Evolutionary conservation across 2,797 vertebrate genomes (phyloP).

Genomic region (Okamejei kenojei): DNA sequence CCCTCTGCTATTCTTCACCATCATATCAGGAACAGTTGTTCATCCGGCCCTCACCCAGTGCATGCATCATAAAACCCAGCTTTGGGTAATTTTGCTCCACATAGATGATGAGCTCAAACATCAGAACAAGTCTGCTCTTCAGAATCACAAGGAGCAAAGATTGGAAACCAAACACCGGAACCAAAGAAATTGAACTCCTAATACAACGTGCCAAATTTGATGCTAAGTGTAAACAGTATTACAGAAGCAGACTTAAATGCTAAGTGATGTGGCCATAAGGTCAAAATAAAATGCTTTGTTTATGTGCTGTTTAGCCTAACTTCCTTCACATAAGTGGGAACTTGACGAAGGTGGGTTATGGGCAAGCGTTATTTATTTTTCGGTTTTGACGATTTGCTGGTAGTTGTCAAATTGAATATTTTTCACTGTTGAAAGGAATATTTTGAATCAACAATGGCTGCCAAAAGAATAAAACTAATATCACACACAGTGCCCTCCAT

Average conservation of each 20-base stretch:
- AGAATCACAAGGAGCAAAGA: background rate
- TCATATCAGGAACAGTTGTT: background rate
- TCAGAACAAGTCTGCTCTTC: background rate
- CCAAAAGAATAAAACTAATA: background rate
- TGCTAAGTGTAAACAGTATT: background rate
- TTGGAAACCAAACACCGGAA: background rate
- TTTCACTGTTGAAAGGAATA: background rate
- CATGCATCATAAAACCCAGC: background rate
- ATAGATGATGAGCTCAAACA: background rate
- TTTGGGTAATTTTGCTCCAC: background rate
- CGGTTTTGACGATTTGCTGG: background rate
- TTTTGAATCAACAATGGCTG: background rate
- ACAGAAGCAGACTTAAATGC: background rate
- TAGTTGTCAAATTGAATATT: background rate
- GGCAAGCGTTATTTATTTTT: background rate
- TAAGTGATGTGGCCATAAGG: background rate
- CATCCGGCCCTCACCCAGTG: too few relatives aligned
- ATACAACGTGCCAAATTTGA: background rate
- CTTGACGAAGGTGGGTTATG: background rate
- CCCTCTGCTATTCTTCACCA: background rate
- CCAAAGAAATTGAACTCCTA: background rate
- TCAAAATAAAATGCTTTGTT: background rate
- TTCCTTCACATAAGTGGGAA: background rate
- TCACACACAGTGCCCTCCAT: background rate
- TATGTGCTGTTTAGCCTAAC: background rate